Evolutionary conservation across 2,113 vertebrate genomes (phyloP), one percentile per base, ranked within the genome.

Genomic region (Chaetodon auriga): DNA sequence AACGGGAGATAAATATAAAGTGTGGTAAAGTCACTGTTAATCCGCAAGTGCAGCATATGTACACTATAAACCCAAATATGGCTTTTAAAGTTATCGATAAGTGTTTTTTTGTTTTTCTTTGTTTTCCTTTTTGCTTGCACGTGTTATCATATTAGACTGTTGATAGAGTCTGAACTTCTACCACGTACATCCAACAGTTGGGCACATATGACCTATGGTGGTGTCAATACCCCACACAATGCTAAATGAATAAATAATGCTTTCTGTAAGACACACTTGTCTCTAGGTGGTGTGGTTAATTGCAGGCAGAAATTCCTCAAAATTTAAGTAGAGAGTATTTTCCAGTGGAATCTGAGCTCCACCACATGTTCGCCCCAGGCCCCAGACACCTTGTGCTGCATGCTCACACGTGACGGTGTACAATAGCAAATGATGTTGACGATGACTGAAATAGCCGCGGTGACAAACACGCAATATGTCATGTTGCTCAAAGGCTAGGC

Each of bases 371-470:
- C n/a, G 41, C 30, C 30, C 30, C 30, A 48, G 75, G 70, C 62
- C 74, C 75, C 48, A 62, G 18, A 75, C 48, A 70, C 63, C 60
- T 66, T 54, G 51, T 23, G 16, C 70, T 35, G 21, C 71, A 77
- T 25, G 72, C 51, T n/a, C 1, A 58, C 89, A 84, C 41, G 68
- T 77, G 81, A 91, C 3, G 0, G 62, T 84, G 84, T 78, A 86
- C 82, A 80, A 71, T 21, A 74, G 63, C 75, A 80, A 80, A 75
- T 55, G 19, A 58, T 84, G 73, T 43, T 65, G 43, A 63, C 25
- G 2, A 78, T 65, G 87, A 76, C 88, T 65, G 25, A 89, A 92
- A 93, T 93, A 92, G 87, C 81, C 25, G 51, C 0, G n/a, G 83
- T 82, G 69, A 72, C 81, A 87, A 83, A 86, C 68, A 71, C 87